phyloP scores from a whole-genome alignment of 2,113 vertebrate genomes.

The Cyphomyrus plagiostoma region DNA sequence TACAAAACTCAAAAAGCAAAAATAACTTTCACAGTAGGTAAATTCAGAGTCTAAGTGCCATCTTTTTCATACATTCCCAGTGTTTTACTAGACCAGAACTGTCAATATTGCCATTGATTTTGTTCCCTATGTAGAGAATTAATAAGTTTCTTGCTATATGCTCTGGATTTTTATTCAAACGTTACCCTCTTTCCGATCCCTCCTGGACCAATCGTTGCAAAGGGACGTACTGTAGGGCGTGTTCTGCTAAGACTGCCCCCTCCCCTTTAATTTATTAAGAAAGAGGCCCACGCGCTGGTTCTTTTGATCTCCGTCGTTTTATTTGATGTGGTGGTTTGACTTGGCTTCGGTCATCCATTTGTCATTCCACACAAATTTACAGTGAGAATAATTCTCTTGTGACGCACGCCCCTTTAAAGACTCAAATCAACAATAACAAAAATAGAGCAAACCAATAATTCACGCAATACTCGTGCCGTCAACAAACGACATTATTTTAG shows the following conservation, averaged over 20 bases:
- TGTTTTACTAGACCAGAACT: not conserved
- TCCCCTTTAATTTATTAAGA: constrained; percentile 54
- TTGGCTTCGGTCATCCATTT: constrained; percentile 60
- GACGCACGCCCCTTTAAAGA: constrained; percentile 39
- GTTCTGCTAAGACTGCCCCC: constrained; percentile 50
- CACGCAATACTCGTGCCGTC: not conserved
- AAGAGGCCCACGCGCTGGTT: constrained; percentile 54
- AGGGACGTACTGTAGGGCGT: constrained; percentile 54
- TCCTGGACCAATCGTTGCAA: constrained; percentile 53
- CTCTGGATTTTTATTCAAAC: constrained; percentile 67
- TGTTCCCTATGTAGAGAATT: not conserved
- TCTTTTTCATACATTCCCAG: not conserved
- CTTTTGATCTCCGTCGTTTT: constrained; percentile 62
- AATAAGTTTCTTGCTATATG: constrained; percentile 26
- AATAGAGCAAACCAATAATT: constrained; percentile 18
- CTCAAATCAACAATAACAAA: constrained; percentile 18
- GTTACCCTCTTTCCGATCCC: constrained; percentile 53
- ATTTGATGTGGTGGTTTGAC: constrained; percentile 66
- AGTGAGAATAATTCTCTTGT: constrained; percentile 58
- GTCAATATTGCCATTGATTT: constrained; percentile 5
- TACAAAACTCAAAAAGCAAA: not conserved
- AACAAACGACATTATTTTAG: not conserved
- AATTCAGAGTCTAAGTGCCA: not conserved
- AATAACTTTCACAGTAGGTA: not conserved
- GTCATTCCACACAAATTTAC: constrained; percentile 56